Conservation (phyloP, 2,113 vertebrate species). For the Rhinogobius similis region DNA sequence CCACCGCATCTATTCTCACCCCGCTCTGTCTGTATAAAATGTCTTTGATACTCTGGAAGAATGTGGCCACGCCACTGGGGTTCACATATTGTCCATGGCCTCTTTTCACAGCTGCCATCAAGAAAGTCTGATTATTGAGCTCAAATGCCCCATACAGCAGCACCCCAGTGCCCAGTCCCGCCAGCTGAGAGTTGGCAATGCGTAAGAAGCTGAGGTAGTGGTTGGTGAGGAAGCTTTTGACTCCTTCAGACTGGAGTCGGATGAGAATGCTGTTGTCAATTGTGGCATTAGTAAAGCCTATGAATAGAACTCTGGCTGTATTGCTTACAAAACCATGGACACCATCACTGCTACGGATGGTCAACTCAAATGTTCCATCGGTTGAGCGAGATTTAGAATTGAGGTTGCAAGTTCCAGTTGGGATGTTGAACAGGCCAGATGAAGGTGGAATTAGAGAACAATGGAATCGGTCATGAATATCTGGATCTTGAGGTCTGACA, state of each 20-base stretch:
- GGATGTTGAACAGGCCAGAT: constrained; percentile 88
- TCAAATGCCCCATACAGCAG: constrained; percentile 89
- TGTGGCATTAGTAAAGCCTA: constrained; percentile 86
- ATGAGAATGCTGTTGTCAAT: constrained; percentile 95
- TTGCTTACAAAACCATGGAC: constrained; percentile 87
- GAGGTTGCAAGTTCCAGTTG: constrained; percentile 85
- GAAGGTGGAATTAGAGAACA: constrained; percentile 89
- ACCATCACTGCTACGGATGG: constrained; percentile 86
- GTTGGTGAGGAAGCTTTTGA: constrained; percentile 86
- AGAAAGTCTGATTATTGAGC: constrained; percentile 87
- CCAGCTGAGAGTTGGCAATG: constrained; percentile 88
- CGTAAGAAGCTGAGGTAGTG: constrained; percentile 94
- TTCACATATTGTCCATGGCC: constrained; percentile 87
- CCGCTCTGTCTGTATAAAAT: constrained; percentile 89
- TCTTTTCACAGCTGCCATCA: constrained; percentile 88
- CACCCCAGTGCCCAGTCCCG: constrained; percentile 87
- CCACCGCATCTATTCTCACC: constrained; percentile 88
- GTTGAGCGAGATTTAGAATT: constrained; percentile 86
- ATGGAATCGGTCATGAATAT: constrained; percentile 89
- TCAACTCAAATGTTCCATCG: constrained; percentile 90
- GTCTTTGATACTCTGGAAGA: constrained; percentile 97
- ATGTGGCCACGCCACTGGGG: constrained; percentile 91
- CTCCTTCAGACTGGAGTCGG: constrained; percentile 78
- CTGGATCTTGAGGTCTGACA: constrained; percentile 91
- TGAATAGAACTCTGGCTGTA: constrained; percentile 85